A percentile compares a stretch with the other conserved stretches of the same genome.
phyloP scores from a whole-genome alignment of 2,113 vertebrate species.

The Geothlypis trichas region DNA sequence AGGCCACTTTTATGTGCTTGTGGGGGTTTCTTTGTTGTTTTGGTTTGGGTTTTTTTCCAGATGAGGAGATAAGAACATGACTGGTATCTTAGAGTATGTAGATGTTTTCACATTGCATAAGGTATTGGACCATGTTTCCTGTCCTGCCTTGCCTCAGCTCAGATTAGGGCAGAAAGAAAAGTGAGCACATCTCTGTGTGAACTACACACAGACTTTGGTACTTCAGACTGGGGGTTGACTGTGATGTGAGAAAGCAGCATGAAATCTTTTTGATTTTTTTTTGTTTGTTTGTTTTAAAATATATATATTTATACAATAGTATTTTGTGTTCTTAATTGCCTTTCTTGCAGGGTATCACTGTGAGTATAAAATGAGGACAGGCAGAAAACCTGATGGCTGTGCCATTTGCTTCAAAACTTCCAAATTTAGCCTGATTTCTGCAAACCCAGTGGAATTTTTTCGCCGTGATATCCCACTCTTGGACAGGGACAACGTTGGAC shows the following conservation, averaged over 20 bases:
- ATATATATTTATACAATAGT: background rate
- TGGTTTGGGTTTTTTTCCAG: background rate
- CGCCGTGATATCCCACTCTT: slow-evolving; percentile 83
- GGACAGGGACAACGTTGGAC: slow-evolving; percentile 94
- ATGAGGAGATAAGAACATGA: background rate
- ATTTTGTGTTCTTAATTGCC: background rate
- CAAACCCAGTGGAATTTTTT: slow-evolving; percentile 89
- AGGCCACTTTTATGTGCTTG: background rate
- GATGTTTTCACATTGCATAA: background rate
- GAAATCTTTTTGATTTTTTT: background rate
- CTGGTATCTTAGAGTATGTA: background rate
- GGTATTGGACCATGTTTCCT: background rate
- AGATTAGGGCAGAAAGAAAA: background rate
- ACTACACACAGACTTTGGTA: background rate
- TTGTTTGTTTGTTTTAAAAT: background rate
- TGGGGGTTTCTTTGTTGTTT: background rate
- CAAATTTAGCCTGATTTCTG: slow-evolving; percentile 85
- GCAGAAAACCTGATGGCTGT: slow-evolving; percentile 91
- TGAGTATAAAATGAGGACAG: slow-evolving; percentile 93
- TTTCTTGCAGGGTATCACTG: slow-evolving; percentile 88
- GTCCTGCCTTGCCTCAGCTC: background rate
- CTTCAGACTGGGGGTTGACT: background rate
- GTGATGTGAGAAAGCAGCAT: background rate
- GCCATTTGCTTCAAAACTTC: slow-evolving; percentile 88
- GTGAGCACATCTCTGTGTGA: rapidly evolving